Conservation (phyloP, 1,140 invertebrate species). For the Mesaphorura yosii region DNA sequence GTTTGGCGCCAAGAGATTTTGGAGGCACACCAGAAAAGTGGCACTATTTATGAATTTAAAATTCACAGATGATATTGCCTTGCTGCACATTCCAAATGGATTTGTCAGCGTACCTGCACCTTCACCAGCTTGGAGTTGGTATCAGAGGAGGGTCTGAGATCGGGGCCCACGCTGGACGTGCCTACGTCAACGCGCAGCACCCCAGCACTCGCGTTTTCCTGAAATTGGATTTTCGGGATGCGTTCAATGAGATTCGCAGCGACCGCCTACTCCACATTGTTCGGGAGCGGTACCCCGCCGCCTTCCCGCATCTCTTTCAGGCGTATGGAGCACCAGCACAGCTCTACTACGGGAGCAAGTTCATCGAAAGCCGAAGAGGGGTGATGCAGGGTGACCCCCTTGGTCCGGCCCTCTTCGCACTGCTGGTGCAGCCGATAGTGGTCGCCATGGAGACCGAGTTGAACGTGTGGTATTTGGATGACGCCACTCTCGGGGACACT, state of each 20-base stretch:
- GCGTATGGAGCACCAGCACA: background rate
- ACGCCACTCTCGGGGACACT: background rate
- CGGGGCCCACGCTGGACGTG: background rate
- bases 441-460: background rate
- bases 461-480: conserved; percentile 4
- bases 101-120: background rate
- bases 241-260: background rate
- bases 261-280: background rate
- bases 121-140: background rate
- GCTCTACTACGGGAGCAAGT: background rate
- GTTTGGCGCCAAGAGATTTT: too few species aligned
- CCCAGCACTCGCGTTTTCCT: background rate
- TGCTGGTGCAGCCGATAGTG: background rate
- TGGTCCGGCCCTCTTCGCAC: background rate
- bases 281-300: background rate
- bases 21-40: too few species aligned
- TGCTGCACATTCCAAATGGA: too few species aligned
- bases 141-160: background rate
- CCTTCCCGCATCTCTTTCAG: background rate
- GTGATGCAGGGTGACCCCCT: conserved; percentile 1
- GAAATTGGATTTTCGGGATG: conserved; percentile 2
- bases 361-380: background rate
- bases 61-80: too few species aligned
- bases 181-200: background rate
- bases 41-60: too few species aligned